phyloP scores from a whole-genome alignment of 2,888 invertebrate genomes.

The Pterostichus niger region DNA sequence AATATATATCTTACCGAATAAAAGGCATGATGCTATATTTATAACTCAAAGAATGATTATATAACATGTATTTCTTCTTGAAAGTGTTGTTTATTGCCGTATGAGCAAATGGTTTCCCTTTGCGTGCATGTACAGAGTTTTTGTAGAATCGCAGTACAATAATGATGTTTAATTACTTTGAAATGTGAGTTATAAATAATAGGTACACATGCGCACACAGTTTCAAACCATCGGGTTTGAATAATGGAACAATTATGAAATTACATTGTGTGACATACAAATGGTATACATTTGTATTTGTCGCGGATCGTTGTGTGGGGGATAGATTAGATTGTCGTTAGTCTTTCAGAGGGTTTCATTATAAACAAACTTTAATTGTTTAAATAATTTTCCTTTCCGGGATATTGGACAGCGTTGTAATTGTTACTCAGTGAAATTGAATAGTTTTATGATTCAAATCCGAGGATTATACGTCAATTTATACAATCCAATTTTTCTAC shows the following conservation, averaged over 20 bases:
- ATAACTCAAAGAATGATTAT: too few species aligned
- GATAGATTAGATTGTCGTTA: slow-evolving; percentile 52
- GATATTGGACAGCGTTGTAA: too few species aligned
- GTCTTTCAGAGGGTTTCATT: slow-evolving; percentile 8
- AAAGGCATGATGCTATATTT: too few species aligned
- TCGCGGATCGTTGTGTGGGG: slow-evolving; percentile 41
- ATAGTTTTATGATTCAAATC: neutral
- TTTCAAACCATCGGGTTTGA: slow-evolving; percentile 17
- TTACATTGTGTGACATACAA: slow-evolving; percentile 50
- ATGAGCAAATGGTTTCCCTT: neutral
- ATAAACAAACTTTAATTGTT: neutral
- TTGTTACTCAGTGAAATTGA: too few species aligned
- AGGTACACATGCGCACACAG: slow-evolving; percentile 25
- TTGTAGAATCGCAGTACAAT: slow-evolving; percentile 36
- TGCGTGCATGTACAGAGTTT: neutral
- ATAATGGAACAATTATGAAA: slow-evolving; percentile 44
- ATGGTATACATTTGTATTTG: slow-evolving; percentile 47
- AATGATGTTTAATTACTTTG: slow-evolving; percentile 42
- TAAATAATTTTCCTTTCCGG: too few species aligned
- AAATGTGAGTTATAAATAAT: slow-evolving; percentile 40
- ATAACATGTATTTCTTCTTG: neutral
- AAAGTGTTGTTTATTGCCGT: neutral
- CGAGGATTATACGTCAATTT: too few species aligned
- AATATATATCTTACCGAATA: too few species aligned
- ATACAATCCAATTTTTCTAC: too few species aligned